Evolutionary conservation across 2,888 invertebrate species (phyloP), one percentile per base, ranked within the genome.

Genomic region (Agrochola litura): DNA sequence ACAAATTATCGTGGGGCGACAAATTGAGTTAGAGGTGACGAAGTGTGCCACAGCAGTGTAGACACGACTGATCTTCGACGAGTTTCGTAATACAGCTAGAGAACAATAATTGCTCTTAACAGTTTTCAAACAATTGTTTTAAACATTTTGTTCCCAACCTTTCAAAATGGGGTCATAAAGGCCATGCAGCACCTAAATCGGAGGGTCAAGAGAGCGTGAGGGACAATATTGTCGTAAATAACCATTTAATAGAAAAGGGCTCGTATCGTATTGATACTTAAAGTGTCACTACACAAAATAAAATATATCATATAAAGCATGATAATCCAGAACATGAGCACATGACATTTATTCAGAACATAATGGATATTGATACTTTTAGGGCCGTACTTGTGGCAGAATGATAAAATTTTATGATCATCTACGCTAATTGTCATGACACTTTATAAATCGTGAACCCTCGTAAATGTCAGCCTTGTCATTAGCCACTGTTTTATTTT

Each of bases 21-120:
- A 91, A 93, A 93, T 93, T 92, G 85, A 90, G 92, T 92, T 92
- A 91, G 90, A 90, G 83, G 89, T 84, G 82, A 77, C 82, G 83
- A 89, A 89, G 86, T 88, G 77, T 73, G 78, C 79, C 73, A 63
- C 56, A 74, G 71, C 77, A 79, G 60, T 75, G 73, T 60, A 60
- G 77, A 83, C 82, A 81, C 68, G 71, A 69, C 71, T 73, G 71
- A 82, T 81, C 74, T 82, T 71, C 71, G 61, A 14, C 19, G 58
- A 58, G 63, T 87, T 79, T 76, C 85, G 67, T 88, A 81, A 86
- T 68, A 54, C 61, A 2, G 43, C 37, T 75, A 69, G 37, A 64
- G 49, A 72, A 70, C 30, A 58, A 66, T 56, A 75, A 79, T 56
- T 69, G 43, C 67, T 61, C 41, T 71, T 49, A 30, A 75, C 54